Conservation (phyloP, 2,113 vertebrate species). For the Neolamprologus variostigma region DNA sequence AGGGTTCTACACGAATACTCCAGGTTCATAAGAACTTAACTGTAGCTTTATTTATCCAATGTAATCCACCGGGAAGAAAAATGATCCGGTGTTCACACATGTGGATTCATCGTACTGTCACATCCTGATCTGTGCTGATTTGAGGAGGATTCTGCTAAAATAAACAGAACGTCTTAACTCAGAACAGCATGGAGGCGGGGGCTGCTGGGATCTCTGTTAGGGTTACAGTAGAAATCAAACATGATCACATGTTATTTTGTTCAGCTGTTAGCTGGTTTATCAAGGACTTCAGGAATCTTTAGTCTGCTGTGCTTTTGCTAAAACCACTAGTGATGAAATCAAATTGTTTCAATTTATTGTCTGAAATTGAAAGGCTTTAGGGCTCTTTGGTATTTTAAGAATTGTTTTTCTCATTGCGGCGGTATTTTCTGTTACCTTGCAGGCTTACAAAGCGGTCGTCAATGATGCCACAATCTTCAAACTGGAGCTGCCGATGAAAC, state of each 20-base stretch:
- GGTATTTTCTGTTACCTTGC: not conserved
- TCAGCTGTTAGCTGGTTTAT: not conserved
- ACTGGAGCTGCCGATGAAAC: constrained; percentile 93
- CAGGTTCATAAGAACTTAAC: not conserved
- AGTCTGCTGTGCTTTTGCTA: not conserved
- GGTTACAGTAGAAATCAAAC: not conserved
- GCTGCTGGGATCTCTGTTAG: not conserved
- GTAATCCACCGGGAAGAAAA: not conserved
- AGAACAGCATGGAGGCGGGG: not conserved
- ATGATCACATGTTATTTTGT: not conserved
- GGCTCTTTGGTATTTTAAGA: not conserved
- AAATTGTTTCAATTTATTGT: not conserved
- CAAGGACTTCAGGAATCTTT: not conserved
- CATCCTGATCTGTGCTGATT: not conserved
- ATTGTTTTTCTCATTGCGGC: not conserved
- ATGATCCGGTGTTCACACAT: not conserved
- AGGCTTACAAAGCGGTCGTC: constrained; percentile 97
- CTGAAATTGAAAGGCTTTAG: not conserved
- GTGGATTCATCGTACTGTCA: not conserved
- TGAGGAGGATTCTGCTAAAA: not conserved
- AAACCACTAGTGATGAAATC: not conserved
- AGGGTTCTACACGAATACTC: not conserved
- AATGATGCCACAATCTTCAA: constrained; percentile 99
- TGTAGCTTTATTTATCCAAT: not conserved
- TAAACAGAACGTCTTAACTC: not conserved